Conservation (phyloP, 2,888 invertebrate genomes). For the Ceraclea dissimilis region DNA sequence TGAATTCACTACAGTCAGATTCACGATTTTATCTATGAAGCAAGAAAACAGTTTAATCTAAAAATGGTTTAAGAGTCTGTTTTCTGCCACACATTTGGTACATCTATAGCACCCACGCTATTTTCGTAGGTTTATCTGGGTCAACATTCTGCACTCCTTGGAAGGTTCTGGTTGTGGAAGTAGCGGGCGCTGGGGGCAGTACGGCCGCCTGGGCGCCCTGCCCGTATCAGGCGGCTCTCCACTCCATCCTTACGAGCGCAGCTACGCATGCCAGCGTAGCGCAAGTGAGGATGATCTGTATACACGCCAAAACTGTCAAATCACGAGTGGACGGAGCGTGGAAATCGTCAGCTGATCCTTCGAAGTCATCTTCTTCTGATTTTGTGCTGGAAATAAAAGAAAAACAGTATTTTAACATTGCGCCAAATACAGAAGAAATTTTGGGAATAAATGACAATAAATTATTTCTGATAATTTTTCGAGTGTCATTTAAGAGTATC, state of each 20-base stretch:
- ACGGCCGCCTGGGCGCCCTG: constrained; percentile 5
- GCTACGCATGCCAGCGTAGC: constrained; percentile 20
- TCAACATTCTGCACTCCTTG: constrained; percentile 16
- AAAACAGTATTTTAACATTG: neutral
- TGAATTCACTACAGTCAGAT: too few relatives aligned
- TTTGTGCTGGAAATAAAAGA: constrained; percentile 19
- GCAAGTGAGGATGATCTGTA: constrained; percentile 21
- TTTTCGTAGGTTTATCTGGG: constrained; percentile 15
- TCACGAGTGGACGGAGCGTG: constrained; percentile 19
- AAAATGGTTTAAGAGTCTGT: neutral
- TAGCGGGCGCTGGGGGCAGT: neutral
- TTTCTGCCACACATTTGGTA: neutral
- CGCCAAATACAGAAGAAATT: too few relatives aligned
- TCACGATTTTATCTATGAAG: too few relatives aligned
- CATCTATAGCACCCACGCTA: constrained; percentile 22
- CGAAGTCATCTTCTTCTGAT: constrained; percentile 23
- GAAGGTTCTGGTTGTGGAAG: constrained; percentile 2
- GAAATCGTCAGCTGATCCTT: constrained; percentile 7
- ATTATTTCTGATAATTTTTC: too few relatives aligned
- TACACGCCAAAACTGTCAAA: constrained; percentile 20
- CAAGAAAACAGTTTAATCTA: too few relatives aligned
- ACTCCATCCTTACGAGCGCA: constrained; percentile 18
- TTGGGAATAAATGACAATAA: too few relatives aligned
- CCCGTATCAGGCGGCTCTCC: constrained; percentile 17
- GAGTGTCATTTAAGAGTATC: too few relatives aligned